A percentile compares a stretch with the other conserved stretches of the same genome.
phyloP scores from a whole-genome alignment of 2,888 invertebrate species.

The Rhaphigaster nebulosa region DNA sequence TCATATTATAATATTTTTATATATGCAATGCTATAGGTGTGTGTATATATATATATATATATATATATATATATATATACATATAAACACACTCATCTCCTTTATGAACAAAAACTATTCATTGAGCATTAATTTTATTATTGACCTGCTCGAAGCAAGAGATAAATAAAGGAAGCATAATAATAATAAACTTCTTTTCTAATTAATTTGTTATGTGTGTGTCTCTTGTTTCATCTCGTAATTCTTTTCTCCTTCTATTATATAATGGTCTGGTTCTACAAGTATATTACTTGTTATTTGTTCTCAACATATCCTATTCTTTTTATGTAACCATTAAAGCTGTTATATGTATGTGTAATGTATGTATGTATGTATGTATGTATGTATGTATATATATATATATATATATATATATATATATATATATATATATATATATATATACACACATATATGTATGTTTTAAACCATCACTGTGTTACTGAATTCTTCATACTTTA shows the following conservation, averaged over 20 bases:
- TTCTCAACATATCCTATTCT: not conserved
- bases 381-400: too few relatives aligned
- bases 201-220: not conserved
- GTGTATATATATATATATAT: too few relatives aligned
- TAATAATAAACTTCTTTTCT: not conserved
- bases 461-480: too few relatives aligned
- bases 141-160: not conserved
- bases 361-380: too few relatives aligned
- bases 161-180: not conserved
- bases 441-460: too few relatives aligned
- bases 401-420: too few relatives aligned
- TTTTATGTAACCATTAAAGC: not conserved
- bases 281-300: not conserved
- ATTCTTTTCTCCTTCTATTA: not conserved
- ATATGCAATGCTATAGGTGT: not conserved
- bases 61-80: too few relatives aligned
- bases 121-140: not conserved
- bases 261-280: conserved; percentile 24
- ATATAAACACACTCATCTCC: too few relatives aligned
- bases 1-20: not conserved
- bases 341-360: not conserved
- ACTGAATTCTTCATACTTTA: too few relatives aligned
- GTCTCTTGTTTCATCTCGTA: not conserved
- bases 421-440: too few relatives aligned
- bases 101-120: not conserved